Conservation (phyloP, 1,140 invertebrate genomes). For the Procambarus virginalis region DNA sequence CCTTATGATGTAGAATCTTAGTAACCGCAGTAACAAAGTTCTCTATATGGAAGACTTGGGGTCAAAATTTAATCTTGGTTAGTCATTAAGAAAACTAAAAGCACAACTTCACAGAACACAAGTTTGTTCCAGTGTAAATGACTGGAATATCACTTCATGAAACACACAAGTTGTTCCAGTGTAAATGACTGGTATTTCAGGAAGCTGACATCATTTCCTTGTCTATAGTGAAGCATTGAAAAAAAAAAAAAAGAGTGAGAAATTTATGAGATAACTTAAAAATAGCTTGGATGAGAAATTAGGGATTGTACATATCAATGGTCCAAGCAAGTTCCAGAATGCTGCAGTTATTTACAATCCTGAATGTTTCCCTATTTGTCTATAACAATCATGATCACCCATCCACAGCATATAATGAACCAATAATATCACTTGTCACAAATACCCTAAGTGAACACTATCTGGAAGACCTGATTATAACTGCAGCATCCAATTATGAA, state of each 20-base stretch:
- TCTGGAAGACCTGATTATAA: slow-evolving; percentile 9
- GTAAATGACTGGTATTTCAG: too few species aligned
- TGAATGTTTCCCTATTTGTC: background rate
- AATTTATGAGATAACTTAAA: too few species aligned
- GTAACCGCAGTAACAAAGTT: background rate
- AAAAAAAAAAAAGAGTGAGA: too few species aligned
- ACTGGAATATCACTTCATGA: too few species aligned
- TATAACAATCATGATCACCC: background rate
- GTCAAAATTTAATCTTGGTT: background rate
- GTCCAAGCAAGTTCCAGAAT: background rate
- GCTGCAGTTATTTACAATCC: background rate
- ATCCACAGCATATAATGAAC: background rate
- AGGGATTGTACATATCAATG: background rate
- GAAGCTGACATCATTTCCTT: background rate
- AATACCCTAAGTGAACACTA: slow-evolving; percentile 3
- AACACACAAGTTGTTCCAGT: too few species aligned
- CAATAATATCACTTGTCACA: background rate
- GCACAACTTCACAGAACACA: background rate
- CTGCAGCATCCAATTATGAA: background rate
- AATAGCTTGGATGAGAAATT: background rate
- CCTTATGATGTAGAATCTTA: background rate
- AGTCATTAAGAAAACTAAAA: background rate
- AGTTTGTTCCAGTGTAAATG: background rate
- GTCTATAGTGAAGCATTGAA: background rate
- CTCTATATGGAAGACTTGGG: slow-evolving; percentile 5